A percentile compares a stretch with the other conserved stretches of the same genome.
Conservation (phyloP, 2,113 vertebrate species). For the Eptesicus fuscus region DNA sequence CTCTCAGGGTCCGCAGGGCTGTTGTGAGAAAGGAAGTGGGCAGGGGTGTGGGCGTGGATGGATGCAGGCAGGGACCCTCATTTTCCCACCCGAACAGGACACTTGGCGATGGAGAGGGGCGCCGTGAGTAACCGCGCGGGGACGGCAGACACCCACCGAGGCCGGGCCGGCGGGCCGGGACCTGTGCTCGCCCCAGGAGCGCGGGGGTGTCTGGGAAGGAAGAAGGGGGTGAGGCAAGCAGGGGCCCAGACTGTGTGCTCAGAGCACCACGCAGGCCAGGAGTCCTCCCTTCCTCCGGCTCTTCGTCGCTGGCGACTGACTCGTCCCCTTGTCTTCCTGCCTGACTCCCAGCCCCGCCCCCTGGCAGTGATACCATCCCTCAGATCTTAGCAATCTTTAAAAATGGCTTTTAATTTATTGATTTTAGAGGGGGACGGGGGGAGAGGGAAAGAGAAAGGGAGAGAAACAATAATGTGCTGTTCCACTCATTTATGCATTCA, state of each 20-base stretch:
- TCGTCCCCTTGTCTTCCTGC: background rate
- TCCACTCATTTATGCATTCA: no score
- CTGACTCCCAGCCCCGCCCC: background rate
- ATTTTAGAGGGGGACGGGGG: no score
- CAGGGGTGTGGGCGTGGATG: background rate
- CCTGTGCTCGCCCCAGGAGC: fast-evolving
- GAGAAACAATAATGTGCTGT: no score
- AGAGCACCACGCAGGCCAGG: fast-evolving
- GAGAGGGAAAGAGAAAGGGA: no score
- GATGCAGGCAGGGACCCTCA: background rate
- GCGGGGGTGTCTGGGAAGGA: background rate
- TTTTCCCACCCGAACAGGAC: background rate
- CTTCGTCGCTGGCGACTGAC: background rate
- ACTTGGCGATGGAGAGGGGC: background rate
- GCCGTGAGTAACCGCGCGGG: background rate
- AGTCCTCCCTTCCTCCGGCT: background rate
- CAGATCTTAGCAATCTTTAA: background rate
- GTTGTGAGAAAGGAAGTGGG: background rate
- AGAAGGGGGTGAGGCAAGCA: no score
- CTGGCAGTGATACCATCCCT: background rate
- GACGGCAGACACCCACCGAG: fast-evolving
- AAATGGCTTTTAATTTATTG: no score
- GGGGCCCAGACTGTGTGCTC: background rate
- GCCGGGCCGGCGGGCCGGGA: background rate
- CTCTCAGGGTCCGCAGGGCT: no score